Evolutionary conservation across 2,113 vertebrate species (phyloP).

Genomic region (Lagopus leucura): DNA sequence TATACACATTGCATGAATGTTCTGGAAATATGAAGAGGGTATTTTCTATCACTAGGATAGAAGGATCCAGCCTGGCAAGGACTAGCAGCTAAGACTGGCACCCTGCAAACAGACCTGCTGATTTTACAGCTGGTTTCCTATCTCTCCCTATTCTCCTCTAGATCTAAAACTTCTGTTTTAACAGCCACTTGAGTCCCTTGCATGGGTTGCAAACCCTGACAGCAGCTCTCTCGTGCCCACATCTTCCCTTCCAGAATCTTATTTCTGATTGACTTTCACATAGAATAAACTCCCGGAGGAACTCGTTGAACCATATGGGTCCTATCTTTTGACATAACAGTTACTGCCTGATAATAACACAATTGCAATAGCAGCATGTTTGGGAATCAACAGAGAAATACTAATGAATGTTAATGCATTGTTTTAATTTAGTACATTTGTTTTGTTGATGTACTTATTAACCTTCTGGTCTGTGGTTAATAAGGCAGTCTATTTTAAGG

Average conservation of each 20-base stretch:
- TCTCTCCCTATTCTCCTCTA: not conserved
- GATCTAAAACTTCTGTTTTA: constrained; percentile 32
- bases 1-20: not conserved
- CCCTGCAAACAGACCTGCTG: not conserved
- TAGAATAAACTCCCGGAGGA: constrained; percentile 54
- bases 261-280: constrained; percentile 64
- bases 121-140: not conserved
- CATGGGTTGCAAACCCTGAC: not conserved
- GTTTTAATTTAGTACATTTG: constrained; percentile 66
- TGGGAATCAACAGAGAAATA: constrained; percentile 66
- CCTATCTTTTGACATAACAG: constrained; percentile 67
- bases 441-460: constrained; percentile 65
- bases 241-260: not conserved
- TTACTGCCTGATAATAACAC: constrained; percentile 63
- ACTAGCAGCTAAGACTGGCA: not conserved
- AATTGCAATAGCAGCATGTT: constrained; percentile 51
- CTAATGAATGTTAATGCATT: constrained; percentile 69
- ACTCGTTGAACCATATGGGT: constrained; percentile 52
- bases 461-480: constrained; percentile 65
- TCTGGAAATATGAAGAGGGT: not conserved
- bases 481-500: constrained; percentile 61
- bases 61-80: not conserved
- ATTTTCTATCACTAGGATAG: not conserved
- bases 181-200: not conserved
- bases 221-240: constrained; percentile 3